These are phyloP conservation scores for Sycophila texana DNA, from an alignment of 2,888 invertebrate species.

Conservation along the genomic window DNA sequence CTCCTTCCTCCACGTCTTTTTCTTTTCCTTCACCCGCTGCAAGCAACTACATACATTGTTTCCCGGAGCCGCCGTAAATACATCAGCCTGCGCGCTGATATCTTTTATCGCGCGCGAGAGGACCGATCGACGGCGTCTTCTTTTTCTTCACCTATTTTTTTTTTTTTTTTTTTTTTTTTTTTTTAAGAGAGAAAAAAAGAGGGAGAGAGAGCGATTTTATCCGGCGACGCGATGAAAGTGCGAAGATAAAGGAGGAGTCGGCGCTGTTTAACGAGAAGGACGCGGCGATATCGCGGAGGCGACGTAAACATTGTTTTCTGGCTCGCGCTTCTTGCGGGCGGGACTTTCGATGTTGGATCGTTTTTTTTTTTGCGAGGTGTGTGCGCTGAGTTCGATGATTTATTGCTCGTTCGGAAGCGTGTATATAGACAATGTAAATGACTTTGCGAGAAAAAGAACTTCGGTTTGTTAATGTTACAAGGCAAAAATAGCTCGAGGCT, in stretches of 20 bases:
- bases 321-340: too few relatives aligned
- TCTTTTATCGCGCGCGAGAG: constrained; percentile 50
- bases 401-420: too few relatives aligned
- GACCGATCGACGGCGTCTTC: constrained; percentile 17
- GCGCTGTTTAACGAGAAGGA: too few relatives aligned
- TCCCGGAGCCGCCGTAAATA: constrained; percentile 49
- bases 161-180: not conserved
- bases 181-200: not conserved
- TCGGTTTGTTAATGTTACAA: too few relatives aligned
- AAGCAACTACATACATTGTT: constrained; percentile 45
- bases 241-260: not conserved
- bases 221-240: constrained; percentile 3
- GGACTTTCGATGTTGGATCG: too few relatives aligned
- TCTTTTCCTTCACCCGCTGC: not conserved
- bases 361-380: not conserved
- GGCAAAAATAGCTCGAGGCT: too few relatives aligned
- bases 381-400: too few relatives aligned
- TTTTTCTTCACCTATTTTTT: not conserved
- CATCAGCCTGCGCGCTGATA: constrained; percentile 30
- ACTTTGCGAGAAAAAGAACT: too few relatives aligned
- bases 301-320: too few relatives aligned
- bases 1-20: not conserved
- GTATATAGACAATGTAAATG: too few relatives aligned
- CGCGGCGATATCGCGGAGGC: too few relatives aligned
- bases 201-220: constrained; percentile 35